A percentile compares a stretch with the other conserved stretches of the same genome.
These are phyloP conservation scores for Tylochromis polylepis DNA, from an alignment of 2,113 vertebrate species.

Conservation along the genomic window DNA sequence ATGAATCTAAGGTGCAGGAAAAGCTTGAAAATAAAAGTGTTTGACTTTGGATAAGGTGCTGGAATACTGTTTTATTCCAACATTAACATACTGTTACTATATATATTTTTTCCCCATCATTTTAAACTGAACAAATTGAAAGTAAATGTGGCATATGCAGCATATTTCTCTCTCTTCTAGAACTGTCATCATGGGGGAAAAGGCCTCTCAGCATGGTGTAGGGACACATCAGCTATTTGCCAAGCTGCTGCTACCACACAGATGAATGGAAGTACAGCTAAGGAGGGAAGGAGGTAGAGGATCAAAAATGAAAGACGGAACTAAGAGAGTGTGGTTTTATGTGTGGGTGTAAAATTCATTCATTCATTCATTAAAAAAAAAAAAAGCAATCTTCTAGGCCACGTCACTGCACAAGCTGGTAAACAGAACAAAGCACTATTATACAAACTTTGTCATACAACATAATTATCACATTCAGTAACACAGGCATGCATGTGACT, in stretches of 20 bases:
- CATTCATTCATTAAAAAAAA: neutral
- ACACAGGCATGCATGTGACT: neutral
- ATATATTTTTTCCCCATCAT: neutral
- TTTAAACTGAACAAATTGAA: neutral
- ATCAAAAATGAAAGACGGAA: neutral
- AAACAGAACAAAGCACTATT: neutral
- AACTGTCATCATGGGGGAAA: neutral
- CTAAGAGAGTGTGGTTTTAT: neutral
- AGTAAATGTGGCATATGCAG: neutral
- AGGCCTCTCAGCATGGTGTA: neutral
- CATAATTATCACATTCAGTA: neutral
- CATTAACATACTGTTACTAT: neutral
- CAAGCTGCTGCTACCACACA: neutral
- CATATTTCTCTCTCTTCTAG: neutral
- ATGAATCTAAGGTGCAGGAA: neutral
- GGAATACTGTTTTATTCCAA: neutral
- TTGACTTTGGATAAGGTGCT: neutral
- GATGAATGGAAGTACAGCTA: neutral
- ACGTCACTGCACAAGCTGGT: neutral
- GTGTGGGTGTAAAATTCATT: neutral
- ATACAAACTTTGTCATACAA: neutral
- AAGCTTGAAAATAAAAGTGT: neutral
- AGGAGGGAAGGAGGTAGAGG: neutral
- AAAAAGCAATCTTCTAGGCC: neutral
- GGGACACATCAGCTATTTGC: neutral